Evolutionary conservation across 1,140 invertebrate species (phyloP), one percentile per base, ranked within the genome.

Genomic region (Oncopodura yosiiana): DNA sequence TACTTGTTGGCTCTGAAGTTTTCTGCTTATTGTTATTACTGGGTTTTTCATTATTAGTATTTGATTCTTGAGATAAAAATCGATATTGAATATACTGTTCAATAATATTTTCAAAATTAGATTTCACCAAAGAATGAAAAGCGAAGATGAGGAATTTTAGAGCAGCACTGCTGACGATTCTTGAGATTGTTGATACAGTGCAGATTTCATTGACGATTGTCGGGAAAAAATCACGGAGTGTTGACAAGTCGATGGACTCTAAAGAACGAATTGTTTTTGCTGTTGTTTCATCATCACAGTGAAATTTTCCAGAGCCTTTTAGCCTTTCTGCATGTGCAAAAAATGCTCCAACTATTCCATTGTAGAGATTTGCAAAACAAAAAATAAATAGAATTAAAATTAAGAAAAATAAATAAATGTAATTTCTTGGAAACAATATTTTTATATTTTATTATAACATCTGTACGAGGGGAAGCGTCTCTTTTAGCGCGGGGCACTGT

Each of bases 181-280:
- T 58, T 5, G 62, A 64, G 42, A 57, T 54, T 4, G 49, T 41
- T 12, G 56, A 36, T 12, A 64, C 48, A n/a, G 38, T 53, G 37
- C 58, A 64, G 12, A 64, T 55, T 43, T 64, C 58, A 37, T 64
- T 64, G 23, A 61, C 50, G n/a, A 64, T 61, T 19, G 62, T 64
- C 23, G 62, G 62, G 45, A 61, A 64, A 24, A 64, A 64, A 32
- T 64, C 62, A 26, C 62, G 45, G 0, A 58, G 55, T 3, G 62
- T 64, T 8, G 42, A 36, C 2, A 58, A 34, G 43, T 64, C 62
- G 23, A 64, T 61, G 21, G 58, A 52, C 34, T 64, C 62, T 49
- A 64, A 37, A 4, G 58, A 32, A 11, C 41, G 46, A 18, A 64
- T 58, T 11, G 50, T 24, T 30, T 64, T 64, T 3, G 59, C 51